Conservation (phyloP, 2,888 invertebrate genomes). For the Byasa hedistus region DNA sequence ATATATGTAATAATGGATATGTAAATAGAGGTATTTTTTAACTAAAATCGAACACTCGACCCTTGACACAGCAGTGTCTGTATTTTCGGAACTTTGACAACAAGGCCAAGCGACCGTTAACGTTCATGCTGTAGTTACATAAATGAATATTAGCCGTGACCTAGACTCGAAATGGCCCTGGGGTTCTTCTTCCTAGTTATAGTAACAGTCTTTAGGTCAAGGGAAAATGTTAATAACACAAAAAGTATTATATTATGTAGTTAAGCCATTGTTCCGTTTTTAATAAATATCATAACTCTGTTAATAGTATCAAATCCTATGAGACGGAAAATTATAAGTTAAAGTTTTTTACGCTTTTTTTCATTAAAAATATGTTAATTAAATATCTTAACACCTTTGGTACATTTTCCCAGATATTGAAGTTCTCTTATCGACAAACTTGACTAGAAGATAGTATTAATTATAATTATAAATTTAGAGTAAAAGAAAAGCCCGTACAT, state of each 20-base stretch:
- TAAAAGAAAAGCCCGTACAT: too few relatives aligned
- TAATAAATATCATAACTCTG: background rate
- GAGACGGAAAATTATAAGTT: too few relatives aligned
- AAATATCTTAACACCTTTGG: too few relatives aligned
- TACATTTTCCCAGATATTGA: too few relatives aligned
- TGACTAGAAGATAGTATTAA: too few relatives aligned
- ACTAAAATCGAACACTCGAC: background rate
- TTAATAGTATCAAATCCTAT: background rate
- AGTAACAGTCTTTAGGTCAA: conserved; percentile 24
- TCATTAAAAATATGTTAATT: too few relatives aligned
- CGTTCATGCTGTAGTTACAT: conserved; percentile 6
- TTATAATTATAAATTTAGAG: too few relatives aligned
- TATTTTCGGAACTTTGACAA: background rate
- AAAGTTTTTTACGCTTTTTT: too few relatives aligned
- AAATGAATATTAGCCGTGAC: conserved; percentile 25
- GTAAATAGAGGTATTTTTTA: background rate
- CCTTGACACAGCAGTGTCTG: background rate
- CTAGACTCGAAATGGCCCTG: conserved; percentile 19
- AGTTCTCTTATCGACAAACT: too few relatives aligned
- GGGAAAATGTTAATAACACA: conserved; percentile 14
- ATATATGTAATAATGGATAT: background rate
- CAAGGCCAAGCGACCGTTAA: background rate
- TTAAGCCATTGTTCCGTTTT: background rate
- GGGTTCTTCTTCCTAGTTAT: conserved; percentile 22
- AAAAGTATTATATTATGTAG: background rate